Percentiles rank a stretch among this genome's conserved stretches.
Evolutionary conservation across 2,888 invertebrate genomes (phyloP).

Genomic region (Leptodirus hochenwartii): DNA sequence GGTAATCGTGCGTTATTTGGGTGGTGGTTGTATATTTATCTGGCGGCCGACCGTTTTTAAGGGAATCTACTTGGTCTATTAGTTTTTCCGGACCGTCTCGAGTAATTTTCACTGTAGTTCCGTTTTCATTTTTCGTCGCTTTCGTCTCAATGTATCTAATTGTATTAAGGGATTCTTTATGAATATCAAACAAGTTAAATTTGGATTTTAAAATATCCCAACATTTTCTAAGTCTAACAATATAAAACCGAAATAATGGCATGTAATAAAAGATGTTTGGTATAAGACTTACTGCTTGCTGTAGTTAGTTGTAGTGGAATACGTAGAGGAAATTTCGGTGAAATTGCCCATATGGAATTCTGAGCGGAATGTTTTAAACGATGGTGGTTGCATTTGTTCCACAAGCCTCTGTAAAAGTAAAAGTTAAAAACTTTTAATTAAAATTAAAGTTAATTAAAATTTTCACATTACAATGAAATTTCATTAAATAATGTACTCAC

Average conservation of each 20-base stretch:
- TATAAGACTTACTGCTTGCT: constrained; percentile 39
- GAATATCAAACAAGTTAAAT: neutral
- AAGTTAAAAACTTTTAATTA: no score
- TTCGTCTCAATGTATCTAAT: constrained; percentile 15
- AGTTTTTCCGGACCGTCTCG: constrained; percentile 15
- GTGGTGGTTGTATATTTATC: constrained; percentile 35
- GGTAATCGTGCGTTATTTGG: constrained; percentile 27
- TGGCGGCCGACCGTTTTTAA: constrained; percentile 24
- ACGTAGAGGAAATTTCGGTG: constrained; percentile 39
- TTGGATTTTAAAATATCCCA: no score
- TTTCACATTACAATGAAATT: no score
- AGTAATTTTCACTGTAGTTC: constrained; percentile 21
- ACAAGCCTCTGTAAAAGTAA: constrained; percentile 40
- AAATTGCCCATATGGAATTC: constrained; percentile 57
- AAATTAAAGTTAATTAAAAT: neutral
- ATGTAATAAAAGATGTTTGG: neutral
- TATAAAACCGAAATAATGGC: neutral
- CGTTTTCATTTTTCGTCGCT: constrained; percentile 21
- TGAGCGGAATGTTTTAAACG: constrained; percentile 61
- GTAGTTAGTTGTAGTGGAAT: constrained; percentile 45
- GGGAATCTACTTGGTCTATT: constrained; percentile 18
- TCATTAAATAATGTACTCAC: no score
- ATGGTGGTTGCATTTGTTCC: constrained; percentile 49
- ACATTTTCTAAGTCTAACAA: no score
- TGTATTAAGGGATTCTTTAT: neutral